phyloP scores from a whole-genome alignment of 2,113 vertebrate genomes.

The Misgurnus anguillicaudatus region DNA sequence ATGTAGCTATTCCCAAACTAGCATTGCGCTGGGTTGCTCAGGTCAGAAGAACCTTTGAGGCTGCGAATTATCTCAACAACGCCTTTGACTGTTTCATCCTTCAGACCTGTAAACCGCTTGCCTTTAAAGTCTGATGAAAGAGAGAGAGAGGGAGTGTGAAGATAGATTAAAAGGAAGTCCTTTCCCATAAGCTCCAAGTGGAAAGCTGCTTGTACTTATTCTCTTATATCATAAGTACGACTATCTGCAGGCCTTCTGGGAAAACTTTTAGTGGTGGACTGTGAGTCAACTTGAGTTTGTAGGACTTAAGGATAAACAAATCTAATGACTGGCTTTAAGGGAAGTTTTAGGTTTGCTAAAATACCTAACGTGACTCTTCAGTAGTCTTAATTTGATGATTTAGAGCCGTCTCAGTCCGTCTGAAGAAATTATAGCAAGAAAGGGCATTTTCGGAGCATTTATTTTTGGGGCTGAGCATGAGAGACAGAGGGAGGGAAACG shows the following conservation, averaged over 20 bases:
- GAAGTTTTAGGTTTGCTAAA: slow-evolving; percentile 27
- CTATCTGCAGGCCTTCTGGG: slow-evolving; percentile 39
- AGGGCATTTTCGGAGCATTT: slow-evolving; percentile 39
- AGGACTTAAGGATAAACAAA: slow-evolving; percentile 29
- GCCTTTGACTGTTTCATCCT: slow-evolving; percentile 39
- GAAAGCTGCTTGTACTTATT: slow-evolving; percentile 48
- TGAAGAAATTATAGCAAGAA: slow-evolving; percentile 34
- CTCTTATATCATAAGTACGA: slow-evolving; percentile 47
- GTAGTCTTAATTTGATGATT: slow-evolving; percentile 37
- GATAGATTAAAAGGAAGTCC: slow-evolving; percentile 54
- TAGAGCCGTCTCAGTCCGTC: slow-evolving; percentile 39
- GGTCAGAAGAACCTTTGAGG: slow-evolving; percentile 15
- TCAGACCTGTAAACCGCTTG: slow-evolving; percentile 45
- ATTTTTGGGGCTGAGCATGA: slow-evolving; percentile 21
- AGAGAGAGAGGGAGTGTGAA: slow-evolving; percentile 10
- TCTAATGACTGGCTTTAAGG: slow-evolving; percentile 35
- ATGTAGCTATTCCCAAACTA: slow-evolving; percentile 22
- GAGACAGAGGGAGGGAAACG: slow-evolving; percentile 28
- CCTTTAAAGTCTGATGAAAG: slow-evolving; percentile 52
- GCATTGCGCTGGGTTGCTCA: not conserved
- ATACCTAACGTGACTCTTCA: slow-evolving; percentile 41
- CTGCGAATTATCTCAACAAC: slow-evolving; percentile 31
- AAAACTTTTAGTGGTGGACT: slow-evolving; percentile 19
- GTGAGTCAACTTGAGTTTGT: slow-evolving; percentile 5
- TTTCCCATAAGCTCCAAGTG: slow-evolving; percentile 45